Evolutionary conservation across 2,113 vertebrate species (phyloP).

Genomic region (Rhadina sibilatrix): DNA sequence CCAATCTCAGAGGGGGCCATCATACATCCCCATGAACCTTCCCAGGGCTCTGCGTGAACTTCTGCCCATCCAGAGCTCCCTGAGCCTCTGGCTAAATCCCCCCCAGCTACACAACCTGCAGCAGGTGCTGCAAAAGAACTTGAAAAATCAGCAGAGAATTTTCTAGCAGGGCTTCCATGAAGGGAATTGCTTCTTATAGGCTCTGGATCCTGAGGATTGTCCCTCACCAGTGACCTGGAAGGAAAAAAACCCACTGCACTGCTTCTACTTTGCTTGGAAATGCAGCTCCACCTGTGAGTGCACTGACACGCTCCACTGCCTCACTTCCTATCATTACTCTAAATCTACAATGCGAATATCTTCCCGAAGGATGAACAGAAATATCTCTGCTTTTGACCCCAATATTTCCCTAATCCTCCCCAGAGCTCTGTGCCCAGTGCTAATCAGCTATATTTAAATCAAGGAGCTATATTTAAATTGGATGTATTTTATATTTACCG

Average conservation of each 20-base stretch:
- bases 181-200: background rate
- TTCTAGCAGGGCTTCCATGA: background rate
- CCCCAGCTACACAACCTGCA: rapidly evolving
- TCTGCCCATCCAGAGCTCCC: background rate
- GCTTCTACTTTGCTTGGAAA: background rate
- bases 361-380: background rate
- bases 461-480: background rate
- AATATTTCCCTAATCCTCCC: background rate
- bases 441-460: background rate
- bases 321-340: background rate
- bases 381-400: background rate
- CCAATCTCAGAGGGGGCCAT: rapidly evolving
- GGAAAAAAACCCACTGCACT: background rate
- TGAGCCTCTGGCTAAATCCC: background rate
- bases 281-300: background rate
- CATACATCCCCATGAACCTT: background rate
- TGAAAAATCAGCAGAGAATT: background rate
- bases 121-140: background rate
- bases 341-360: background rate
- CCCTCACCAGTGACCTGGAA: background rate
- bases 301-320: background rate
- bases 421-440: background rate
- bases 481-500: conserved; percentile 50
- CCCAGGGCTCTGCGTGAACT: rapidly evolving
- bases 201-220: background rate